Percentiles rank a stretch among this genome's conserved stretches.
Conservation (phyloP, 2,888 invertebrate genomes). For the Teleogryllus oceanicus region DNA sequence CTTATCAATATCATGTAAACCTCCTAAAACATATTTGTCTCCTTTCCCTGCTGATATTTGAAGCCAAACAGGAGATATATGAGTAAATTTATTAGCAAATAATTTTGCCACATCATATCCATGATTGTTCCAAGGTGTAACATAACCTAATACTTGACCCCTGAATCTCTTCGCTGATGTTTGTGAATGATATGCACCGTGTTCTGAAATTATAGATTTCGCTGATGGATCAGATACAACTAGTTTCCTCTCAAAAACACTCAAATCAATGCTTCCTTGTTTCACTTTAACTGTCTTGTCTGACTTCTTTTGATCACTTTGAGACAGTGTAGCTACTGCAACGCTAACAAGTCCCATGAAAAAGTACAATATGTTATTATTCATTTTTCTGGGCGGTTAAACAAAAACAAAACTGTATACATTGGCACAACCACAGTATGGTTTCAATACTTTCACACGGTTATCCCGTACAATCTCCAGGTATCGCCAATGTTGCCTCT, state of each 20-base stretch:
- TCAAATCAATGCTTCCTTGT: slow-evolving; percentile 57
- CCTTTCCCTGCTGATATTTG: slow-evolving; percentile 66
- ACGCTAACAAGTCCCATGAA: too few relatives aligned
- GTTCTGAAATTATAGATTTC: slow-evolving; percentile 72
- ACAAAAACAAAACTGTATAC: too few relatives aligned
- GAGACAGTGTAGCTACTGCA: slow-evolving; percentile 35
- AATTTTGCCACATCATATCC: slow-evolving; percentile 90
- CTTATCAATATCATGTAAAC: slow-evolving; percentile 79
- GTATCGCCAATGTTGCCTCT: too few relatives aligned
- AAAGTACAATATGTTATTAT: too few relatives aligned
- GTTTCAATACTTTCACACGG: too few relatives aligned
- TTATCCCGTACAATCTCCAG: too few relatives aligned
- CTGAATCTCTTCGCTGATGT: slow-evolving; percentile 63
- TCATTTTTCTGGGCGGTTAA: too few relatives aligned
- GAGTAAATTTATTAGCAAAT: slow-evolving; percentile 84
- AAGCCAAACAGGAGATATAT: slow-evolving; percentile 93
- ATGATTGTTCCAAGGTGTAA: slow-evolving; percentile 93
- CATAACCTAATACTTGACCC: slow-evolving; percentile 80
- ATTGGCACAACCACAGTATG: too few relatives aligned
- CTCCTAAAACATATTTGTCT: slow-evolving; percentile 63
- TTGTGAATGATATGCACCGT: slow-evolving; percentile 70
- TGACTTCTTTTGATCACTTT: slow-evolving; percentile 40
- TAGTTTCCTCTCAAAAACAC: slow-evolving; percentile 67
- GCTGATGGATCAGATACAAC: slow-evolving; percentile 64
- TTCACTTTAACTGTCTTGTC: slow-evolving; percentile 40